phyloP scores from a whole-genome alignment of 2,797 vertebrate species.

The Galagoides demidoff region DNA sequence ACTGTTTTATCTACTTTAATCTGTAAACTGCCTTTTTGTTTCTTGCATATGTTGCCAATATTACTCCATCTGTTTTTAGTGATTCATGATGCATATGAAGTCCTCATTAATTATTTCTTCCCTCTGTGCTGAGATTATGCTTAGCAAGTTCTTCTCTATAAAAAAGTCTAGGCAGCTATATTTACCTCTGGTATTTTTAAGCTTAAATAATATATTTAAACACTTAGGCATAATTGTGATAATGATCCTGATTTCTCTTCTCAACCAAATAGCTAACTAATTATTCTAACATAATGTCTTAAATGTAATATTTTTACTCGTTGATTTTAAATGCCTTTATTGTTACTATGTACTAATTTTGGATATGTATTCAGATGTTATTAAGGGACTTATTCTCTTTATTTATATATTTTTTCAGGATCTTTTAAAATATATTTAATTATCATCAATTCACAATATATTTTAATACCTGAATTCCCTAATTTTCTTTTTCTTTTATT shows the following conservation, averaged over 20 bases:
- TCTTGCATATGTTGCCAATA: not conserved
- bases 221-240: not conserved
- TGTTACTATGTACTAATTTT: not conserved
- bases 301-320: constrained; percentile 46
- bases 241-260: constrained; percentile 36
- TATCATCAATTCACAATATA: not conserved
- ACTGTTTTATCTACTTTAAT: not conserved
- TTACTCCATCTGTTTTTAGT: not conserved
- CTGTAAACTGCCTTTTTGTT: not conserved
- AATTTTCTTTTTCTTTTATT: constrained; percentile 6
- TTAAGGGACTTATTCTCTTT: not conserved
- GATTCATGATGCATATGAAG: not conserved
- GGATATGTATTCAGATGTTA: not conserved
- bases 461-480: constrained; percentile 1
- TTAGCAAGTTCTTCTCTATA: too few relatives aligned
- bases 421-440: constrained; percentile 14
- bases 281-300: constrained; percentile 3
- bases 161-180: not conserved
- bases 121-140: not conserved
- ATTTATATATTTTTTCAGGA: not conserved
- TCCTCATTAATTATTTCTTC: not conserved
- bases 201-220: not conserved
- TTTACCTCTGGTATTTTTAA: not conserved
- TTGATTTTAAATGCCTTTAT: not conserved
- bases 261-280: not conserved